phyloP scores from a whole-genome alignment of 2,113 vertebrate species.

The Tinamus guttatus region DNA sequence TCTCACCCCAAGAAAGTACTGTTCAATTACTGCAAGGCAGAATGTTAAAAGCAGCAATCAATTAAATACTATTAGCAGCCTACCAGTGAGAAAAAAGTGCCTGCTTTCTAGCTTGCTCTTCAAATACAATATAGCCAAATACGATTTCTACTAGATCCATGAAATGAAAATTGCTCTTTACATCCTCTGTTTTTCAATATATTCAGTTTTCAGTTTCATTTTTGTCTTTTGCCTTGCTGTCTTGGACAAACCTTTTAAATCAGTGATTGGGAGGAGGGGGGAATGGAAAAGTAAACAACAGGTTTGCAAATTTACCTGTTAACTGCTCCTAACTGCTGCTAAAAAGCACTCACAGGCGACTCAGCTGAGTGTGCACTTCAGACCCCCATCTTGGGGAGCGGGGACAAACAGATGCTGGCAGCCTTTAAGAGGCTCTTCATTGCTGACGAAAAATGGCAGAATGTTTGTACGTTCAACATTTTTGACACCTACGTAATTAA shows the following conservation, averaged over 20 bases:
- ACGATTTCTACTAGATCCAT: background rate
- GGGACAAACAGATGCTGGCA: background rate
- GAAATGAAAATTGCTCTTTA: background rate
- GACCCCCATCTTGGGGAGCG: too few species aligned
- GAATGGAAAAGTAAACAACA: background rate
- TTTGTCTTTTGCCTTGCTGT: background rate
- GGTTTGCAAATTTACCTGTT: background rate
- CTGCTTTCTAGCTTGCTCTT: background rate
- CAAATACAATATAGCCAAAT: background rate
- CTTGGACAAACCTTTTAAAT: background rate
- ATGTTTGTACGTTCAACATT: background rate
- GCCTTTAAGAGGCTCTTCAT: background rate
- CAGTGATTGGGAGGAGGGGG: fast-evolving
- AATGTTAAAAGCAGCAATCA: background rate
- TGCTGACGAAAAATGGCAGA: background rate
- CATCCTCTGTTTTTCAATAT: background rate
- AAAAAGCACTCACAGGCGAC: background rate
- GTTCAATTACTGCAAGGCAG: background rate
- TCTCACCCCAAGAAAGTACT: background rate
- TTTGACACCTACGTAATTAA: too few species aligned
- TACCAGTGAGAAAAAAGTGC: fast-evolving
- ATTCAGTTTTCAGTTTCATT: background rate
- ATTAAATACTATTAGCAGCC: background rate
- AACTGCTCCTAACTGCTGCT: background rate
- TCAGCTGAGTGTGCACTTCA: background rate